These are phyloP conservation scores for Hydrotaea cyrtoneurina DNA, from an alignment of 2,888 invertebrate species.

Conservation along the genomic window DNA sequence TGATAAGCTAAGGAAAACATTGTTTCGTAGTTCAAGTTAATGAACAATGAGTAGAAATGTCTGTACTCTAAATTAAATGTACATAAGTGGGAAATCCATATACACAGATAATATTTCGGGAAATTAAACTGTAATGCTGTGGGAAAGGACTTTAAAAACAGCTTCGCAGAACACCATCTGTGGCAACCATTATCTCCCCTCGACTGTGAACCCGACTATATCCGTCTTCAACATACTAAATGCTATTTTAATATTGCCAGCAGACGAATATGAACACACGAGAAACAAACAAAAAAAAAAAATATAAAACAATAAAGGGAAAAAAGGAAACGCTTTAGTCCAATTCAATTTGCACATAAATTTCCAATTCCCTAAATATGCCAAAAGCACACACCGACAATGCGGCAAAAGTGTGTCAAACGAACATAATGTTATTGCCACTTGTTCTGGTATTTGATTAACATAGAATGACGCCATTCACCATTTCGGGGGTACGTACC, in stretches of 20 bases:
- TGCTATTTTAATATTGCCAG: constrained; percentile 29
- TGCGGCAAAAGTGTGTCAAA: constrained; percentile 4
- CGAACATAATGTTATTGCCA: constrained; percentile 25
- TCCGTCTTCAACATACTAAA: neutral
- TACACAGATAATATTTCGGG: no score
- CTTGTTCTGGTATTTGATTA: constrained; percentile 20
- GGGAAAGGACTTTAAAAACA: no score
- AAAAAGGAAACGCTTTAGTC: neutral
- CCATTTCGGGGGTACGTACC: neutral
- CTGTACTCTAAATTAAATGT: no score
- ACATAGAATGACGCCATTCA: neutral
- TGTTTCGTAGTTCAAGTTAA: no score
- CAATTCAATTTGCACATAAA: constrained; percentile 5
- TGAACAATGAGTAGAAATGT: no score
- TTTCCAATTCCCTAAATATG: neutral
- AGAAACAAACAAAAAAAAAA: constrained; percentile 9
- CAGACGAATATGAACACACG: constrained; percentile 12
- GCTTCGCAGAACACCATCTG: no score
- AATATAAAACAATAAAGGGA: no score
- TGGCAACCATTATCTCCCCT: no score
- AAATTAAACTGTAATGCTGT: no score
- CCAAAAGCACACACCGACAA: neutral
- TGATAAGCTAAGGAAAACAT: no score
- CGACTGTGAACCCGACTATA: no score
- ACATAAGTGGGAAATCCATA: no score